These are phyloP conservation scores for Papilio xuthus DNA, from an alignment of 1,140 invertebrate species.

Conservation along the genomic window DNA sequence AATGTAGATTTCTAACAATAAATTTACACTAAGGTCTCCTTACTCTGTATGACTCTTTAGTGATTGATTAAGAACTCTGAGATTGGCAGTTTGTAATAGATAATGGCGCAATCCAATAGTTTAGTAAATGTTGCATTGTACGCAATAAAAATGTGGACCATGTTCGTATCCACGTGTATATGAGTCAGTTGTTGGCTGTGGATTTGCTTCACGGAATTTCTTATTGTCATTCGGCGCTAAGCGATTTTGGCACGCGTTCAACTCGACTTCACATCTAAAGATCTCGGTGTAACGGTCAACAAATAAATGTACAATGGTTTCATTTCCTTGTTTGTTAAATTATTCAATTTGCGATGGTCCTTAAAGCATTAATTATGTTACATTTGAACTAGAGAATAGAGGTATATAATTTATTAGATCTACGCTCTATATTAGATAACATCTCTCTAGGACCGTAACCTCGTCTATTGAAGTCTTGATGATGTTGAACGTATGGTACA, in stretches of 20 bases:
- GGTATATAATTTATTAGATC: not conserved
- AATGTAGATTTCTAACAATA: no score
- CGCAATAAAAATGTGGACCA: slow-evolving; percentile 5
- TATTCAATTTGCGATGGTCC: not conserved
- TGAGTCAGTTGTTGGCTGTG: slow-evolving; percentile 41
- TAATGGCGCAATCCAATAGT: not conserved
- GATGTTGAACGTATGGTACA: no score
- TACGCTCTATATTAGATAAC: no score
- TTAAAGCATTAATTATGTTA: not conserved
- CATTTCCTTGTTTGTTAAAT: slow-evolving; percentile 13
- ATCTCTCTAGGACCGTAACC: no score
- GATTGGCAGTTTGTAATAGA: no score
- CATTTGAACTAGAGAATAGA: not conserved
- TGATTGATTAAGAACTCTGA: no score
- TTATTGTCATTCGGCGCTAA: slow-evolving; percentile 46
- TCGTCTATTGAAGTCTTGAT: no score
- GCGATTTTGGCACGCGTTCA: slow-evolving; percentile 45
- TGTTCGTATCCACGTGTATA: slow-evolving; percentile 19
- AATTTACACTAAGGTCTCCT: no score
- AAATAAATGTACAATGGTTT: slow-evolving; percentile 24
- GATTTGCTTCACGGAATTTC: slow-evolving; percentile 39
- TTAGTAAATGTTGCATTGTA: not conserved
- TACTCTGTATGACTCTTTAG: no score
- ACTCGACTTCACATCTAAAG: slow-evolving; percentile 24
- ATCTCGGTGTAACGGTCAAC: slow-evolving; percentile 25